Percentiles rank a stretch among this genome's conserved stretches.
These are phyloP conservation scores for Charanyca ferruginea DNA, from an alignment of 2,888 invertebrate species.

Conservation along the genomic window DNA sequence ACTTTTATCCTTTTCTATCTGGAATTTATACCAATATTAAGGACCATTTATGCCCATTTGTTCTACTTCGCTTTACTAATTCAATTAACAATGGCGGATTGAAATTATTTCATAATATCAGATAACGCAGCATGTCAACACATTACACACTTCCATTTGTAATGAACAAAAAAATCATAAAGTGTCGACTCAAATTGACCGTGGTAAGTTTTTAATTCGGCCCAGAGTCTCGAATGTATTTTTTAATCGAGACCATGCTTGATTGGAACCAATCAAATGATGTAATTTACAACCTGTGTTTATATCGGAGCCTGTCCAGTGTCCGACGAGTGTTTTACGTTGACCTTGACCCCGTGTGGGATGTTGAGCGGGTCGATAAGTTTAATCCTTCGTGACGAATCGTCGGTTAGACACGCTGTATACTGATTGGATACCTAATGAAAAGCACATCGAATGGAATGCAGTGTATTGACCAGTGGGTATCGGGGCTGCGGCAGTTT, in stretches of 20 bases:
- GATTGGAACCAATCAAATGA: slow-evolving; percentile 89
- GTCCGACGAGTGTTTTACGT: slow-evolving; percentile 65
- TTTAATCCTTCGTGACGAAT: slow-evolving; percentile 88
- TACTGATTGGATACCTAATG: slow-evolving; percentile 84
- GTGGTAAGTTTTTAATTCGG: slow-evolving; percentile 74
- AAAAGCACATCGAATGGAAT: slow-evolving; percentile 78
- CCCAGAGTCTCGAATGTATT: slow-evolving; percentile 73
- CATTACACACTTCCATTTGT: slow-evolving; percentile 66
- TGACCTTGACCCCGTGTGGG: slow-evolving; percentile 79
- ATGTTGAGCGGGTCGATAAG: slow-evolving; percentile 63
- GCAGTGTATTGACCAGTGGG: slow-evolving; percentile 71
- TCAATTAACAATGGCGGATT: slow-evolving; percentile 62
- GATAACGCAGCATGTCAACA: slow-evolving; percentile 66
- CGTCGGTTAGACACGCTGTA: slow-evolving; percentile 76
- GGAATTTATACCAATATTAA: slow-evolving; percentile 30
- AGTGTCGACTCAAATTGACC: slow-evolving; percentile 77
- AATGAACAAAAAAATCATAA: slow-evolving; percentile 68
- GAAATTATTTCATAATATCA: slow-evolving; percentile 54
- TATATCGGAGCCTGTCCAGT: slow-evolving; percentile 72
- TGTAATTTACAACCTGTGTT: slow-evolving; percentile 84
- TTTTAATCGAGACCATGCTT: slow-evolving; percentile 84
- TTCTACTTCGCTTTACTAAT: slow-evolving; percentile 57
- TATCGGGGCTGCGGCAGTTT: slow-evolving; percentile 53
- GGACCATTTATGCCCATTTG: slow-evolving; percentile 40
- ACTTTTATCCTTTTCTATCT: slow-evolving; percentile 14